Evolutionary conservation across 2,888 invertebrate genomes (phyloP).

Genomic region (Matsumyia berberina): DNA sequence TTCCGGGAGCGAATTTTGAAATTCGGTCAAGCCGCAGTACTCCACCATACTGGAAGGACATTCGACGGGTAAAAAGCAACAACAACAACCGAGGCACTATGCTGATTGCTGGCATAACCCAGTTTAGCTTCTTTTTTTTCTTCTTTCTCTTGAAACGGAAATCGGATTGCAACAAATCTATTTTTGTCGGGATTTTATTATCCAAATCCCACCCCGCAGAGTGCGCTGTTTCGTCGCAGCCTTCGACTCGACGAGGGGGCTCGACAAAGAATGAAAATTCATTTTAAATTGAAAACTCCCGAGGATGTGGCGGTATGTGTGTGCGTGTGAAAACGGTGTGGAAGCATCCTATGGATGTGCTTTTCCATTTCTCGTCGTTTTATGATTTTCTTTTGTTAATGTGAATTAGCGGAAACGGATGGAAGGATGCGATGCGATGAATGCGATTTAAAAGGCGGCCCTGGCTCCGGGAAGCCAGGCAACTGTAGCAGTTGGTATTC

Average conservation of each 20-base stretch:
- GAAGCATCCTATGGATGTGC: slow-evolving; percentile 32
- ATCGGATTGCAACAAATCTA: slow-evolving; percentile 74
- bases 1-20: slow-evolving; percentile 39
- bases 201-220: slow-evolving; percentile 16
- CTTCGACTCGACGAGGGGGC: background rate
- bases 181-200: slow-evolving; percentile 64
- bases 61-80: slow-evolving; percentile 20
- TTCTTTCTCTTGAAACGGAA: slow-evolving; percentile 45
- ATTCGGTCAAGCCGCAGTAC: slow-evolving; percentile 68
- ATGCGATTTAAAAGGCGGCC: slow-evolving; percentile 58
- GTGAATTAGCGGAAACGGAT: slow-evolving; percentile 59
- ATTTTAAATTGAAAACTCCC: slow-evolving; percentile 46
- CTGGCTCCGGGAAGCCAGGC: background rate
- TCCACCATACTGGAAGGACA: slow-evolving; percentile 42
- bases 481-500: slow-evolving; percentile 31
- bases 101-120: slow-evolving; percentile 71
- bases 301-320: background rate
- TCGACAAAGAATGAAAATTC: slow-evolving; percentile 41
- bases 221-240: background rate
- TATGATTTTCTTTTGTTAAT: slow-evolving; percentile 52
- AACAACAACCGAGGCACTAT: slow-evolving; percentile 53
- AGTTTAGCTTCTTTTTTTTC: slow-evolving; percentile 24
- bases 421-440: slow-evolving; percentile 46
- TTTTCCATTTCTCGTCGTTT: slow-evolving; percentile 31
- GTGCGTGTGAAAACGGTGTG: slow-evolving; percentile 5